Evolutionary conservation across 2,113 vertebrate genomes (phyloP), one percentile per base, ranked within the genome.

Genomic region (Cepphus grylle): DNA sequence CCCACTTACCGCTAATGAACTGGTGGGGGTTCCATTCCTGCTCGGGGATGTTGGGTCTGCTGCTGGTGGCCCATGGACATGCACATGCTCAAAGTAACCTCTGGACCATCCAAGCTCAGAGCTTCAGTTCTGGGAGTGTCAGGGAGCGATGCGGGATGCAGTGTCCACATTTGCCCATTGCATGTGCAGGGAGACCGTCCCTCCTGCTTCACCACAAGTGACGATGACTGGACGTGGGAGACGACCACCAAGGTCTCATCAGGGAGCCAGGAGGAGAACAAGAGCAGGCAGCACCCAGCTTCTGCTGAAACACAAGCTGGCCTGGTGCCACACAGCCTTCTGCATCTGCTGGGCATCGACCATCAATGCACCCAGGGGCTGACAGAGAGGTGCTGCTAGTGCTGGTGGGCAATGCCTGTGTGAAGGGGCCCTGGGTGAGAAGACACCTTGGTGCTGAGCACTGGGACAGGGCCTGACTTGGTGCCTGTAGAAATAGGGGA

Each of bases 391-490:
- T 1, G 2, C 10, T 62, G 32, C 61, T 18, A 8, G 10, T 5
- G 1, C 55, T 42, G 30, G 22, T 0, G 0, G 29, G 79, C 0
- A 1, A 8, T 26, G 40, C 50, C 42, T 6, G 34, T 15, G 34
- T 21, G 62, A 76, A 53, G 0, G 1, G 21, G 29, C 29, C 11
- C 23, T 22, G 50, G 38, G 12, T 36, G 36, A 76, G 42, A 27
- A 29, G 73, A 53, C 15, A 9, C 10, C 43, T 22, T 4, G 0
- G 11, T 56, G 92, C 49, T 49, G 36, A 69, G 47, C 0, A 0
- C 86, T 61, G 45, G 47, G 34, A 30, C 8, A 17, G 32, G 38
- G 45, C 52, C 53, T 2, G 4, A 26, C 29, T 36, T 25, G n/a
- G 9, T 0, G 2, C 19, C 52, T 53, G 43, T 4, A 56, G 49